Evolutionary conservation across 2,797 vertebrate species (phyloP).

Genomic region (Malacoctenus gilli): DNA sequence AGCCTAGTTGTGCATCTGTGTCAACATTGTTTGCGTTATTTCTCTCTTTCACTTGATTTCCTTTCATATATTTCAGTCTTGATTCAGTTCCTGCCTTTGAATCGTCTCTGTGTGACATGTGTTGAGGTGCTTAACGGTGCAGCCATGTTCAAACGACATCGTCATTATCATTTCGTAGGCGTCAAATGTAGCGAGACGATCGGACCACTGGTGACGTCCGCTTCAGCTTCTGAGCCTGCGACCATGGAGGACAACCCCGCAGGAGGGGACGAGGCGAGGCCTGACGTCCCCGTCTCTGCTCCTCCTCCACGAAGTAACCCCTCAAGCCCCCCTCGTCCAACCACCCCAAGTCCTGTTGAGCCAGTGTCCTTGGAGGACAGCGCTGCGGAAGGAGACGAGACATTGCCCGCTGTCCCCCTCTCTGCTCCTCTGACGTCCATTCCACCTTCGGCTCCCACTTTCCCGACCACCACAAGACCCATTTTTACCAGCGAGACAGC

Average conservation of each 20-base stretch:
- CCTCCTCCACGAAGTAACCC: too few relatives aligned
- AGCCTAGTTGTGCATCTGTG: too few relatives aligned
- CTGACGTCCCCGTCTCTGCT: neutral
- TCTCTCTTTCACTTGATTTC: neutral
- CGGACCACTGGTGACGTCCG: conserved; percentile 37
- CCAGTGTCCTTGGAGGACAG: conserved; percentile 48
- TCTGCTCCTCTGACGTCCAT: neutral
- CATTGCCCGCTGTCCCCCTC: conserved; percentile 3
- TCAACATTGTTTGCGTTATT: neutral
- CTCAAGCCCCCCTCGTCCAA: too few relatives aligned
- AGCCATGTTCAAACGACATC: conserved; percentile 13
- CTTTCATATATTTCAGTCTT: too few relatives aligned
- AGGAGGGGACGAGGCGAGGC: conserved; percentile 26
- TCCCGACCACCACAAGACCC: conserved; percentile 1
- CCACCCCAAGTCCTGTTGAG: too few relatives aligned
- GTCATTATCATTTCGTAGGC: conserved; percentile 34
- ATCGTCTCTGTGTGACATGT: neutral
- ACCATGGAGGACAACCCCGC: conserved; percentile 49
- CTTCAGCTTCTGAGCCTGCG: conserved; percentile 24
- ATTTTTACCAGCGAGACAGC: conserved; percentile 17
- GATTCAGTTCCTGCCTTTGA: neutral
- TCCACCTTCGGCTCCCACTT: neutral
- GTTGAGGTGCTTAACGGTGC: neutral
- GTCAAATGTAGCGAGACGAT: conserved; percentile 41
- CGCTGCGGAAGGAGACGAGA: conserved; percentile 16